These are phyloP conservation scores for Microplitis mediator DNA, from an alignment of 1,140 invertebrate species.

Conservation along the genomic window DNA sequence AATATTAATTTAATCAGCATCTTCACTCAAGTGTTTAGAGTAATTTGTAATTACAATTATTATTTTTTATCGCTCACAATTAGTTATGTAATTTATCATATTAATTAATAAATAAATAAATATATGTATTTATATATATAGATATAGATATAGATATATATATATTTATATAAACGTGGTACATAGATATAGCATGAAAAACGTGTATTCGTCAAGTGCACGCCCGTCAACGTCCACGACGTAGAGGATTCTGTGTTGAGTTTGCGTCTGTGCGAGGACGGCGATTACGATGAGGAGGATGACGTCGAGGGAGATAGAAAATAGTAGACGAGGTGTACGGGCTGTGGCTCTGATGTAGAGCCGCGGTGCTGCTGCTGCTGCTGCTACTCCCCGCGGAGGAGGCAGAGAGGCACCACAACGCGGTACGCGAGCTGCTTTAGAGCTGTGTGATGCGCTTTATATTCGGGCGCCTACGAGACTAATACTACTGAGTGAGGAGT, in stretches of 20 bases:
- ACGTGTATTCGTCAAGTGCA: neutral
- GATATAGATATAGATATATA: too few relatives aligned
- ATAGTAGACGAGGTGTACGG: neutral
- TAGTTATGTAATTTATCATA: neutral
- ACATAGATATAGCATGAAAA: neutral
- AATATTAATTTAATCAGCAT: neutral
- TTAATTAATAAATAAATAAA: neutral
- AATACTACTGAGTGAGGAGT: neutral
- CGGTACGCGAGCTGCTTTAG: neutral
- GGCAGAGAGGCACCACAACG: conserved; percentile 17
- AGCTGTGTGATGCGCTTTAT: conserved; percentile 22
- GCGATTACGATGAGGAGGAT: too few relatives aligned
- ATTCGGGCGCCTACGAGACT: conserved; percentile 23
- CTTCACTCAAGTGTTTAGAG: too few relatives aligned
- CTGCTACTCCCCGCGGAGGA: conserved; percentile 1
- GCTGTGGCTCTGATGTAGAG: conserved; percentile 23
- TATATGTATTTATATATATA: too few relatives aligned
- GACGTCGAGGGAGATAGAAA: too few relatives aligned
- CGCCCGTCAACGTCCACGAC: neutral
- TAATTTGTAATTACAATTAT: too few relatives aligned
- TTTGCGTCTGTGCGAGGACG: too few relatives aligned
- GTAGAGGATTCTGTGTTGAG: neutral
- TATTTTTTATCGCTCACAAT: too few relatives aligned
- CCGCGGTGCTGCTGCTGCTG: conserved; percentile 16
- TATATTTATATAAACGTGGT: too few relatives aligned